Evolutionary conservation across 1,140 invertebrate species (phyloP).

Genomic region (Papilio polytes): DNA sequence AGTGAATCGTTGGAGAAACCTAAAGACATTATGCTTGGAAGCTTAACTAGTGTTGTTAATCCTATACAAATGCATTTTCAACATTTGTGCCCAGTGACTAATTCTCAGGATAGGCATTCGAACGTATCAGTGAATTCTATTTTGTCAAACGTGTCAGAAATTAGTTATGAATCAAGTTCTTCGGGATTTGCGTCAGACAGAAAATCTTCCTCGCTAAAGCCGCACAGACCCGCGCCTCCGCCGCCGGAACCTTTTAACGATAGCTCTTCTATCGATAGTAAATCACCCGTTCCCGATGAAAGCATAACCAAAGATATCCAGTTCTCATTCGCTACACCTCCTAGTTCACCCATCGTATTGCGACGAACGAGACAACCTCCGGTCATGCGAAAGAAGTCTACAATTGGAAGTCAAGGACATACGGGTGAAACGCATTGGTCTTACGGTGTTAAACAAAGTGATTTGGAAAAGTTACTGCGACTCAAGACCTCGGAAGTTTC

Average conservation of each 20-base stretch:
- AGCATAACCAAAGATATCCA: conserved; percentile 54
- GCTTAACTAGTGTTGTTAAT: conserved; percentile 73
- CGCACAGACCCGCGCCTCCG: conserved; percentile 74
- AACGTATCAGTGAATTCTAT: conserved; percentile 80
- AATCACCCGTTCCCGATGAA: conserved; percentile 60
- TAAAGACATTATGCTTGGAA: conserved; percentile 65
- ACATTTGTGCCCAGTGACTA: conserved; percentile 64
- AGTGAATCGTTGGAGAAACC: conserved; percentile 69
- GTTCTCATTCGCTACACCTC: conserved; percentile 69
- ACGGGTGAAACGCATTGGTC: conserved; percentile 76
- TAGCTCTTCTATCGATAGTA: conserved; percentile 60
- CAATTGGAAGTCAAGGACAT: conserved; percentile 59
- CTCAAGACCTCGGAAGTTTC: conserved; percentile 73
- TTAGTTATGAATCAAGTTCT: conserved; percentile 75
- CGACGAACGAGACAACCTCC: conserved; percentile 74
- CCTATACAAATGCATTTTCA: conserved; percentile 72
- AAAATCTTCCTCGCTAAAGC: conserved; percentile 63
- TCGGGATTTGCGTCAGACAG: conserved; percentile 78
- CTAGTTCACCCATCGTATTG: conserved; percentile 66
- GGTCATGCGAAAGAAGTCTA: conserved; percentile 75
- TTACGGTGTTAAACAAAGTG: conserved; percentile 77
- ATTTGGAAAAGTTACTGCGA: conserved; percentile 76
- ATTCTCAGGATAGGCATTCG: conserved; percentile 74
- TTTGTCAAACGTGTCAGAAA: conserved; percentile 75
- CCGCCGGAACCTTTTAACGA: conserved; percentile 74